phyloP scores from a whole-genome alignment of 2,113 vertebrate species.

The Isichthys henryi region DNA sequence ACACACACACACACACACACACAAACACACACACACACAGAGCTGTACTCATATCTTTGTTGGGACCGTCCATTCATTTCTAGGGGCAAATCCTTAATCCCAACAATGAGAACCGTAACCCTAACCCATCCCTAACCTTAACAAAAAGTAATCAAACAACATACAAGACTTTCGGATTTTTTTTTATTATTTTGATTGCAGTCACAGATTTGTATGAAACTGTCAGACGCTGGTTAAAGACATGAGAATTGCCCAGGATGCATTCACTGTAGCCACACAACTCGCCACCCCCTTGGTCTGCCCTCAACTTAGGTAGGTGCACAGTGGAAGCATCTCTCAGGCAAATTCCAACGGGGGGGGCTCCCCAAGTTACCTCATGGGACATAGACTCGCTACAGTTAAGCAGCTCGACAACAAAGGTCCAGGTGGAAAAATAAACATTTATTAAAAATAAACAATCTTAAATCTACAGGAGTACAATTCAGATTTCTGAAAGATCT shows the following conservation, averaged over 20 bases:
- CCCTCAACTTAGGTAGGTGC: background rate
- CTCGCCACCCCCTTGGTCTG: conserved; percentile 4
- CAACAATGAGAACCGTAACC: too few relatives aligned
- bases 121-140: too few relatives aligned
- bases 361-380: background rate
- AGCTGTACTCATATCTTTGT: conserved; percentile 37
- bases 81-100: too few relatives aligned
- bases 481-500: background rate
- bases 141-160: too few relatives aligned
- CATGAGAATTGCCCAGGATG: conserved; percentile 54
- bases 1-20: conserved; percentile 55
- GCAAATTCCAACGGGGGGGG: background rate
- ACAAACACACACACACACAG: conserved; percentile 38
- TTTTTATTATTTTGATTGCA: too few relatives aligned
- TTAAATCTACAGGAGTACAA: background rate
- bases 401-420: background rate
- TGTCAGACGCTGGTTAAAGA: conserved; percentile 69
- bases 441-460: background rate
- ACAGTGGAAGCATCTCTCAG: background rate
- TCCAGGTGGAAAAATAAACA: background rate
- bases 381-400: background rate
- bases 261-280: conserved; percentile 61
- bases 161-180: too few relatives aligned
- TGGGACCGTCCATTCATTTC: too few relatives aligned
- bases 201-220: too few relatives aligned